Percentiles rank a stretch among this genome's conserved stretches.
Conservation (phyloP, 2,888 invertebrate species). For the Trileptium ribeirensis region DNA sequence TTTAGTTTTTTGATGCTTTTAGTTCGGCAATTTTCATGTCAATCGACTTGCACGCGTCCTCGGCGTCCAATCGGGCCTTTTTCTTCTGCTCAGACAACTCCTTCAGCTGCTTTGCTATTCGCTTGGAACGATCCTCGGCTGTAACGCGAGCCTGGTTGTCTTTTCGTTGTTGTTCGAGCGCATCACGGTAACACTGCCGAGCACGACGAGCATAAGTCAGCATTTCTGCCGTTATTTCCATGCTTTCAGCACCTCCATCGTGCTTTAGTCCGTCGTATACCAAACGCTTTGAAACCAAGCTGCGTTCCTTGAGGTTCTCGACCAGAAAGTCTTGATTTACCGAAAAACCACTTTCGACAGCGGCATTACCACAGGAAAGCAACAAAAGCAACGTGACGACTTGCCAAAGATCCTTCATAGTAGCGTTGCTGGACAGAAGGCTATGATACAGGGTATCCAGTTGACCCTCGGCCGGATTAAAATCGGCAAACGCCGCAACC, state of each 20-base stretch:
- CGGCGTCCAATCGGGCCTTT: too few relatives aligned
- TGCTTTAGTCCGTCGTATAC: background rate
- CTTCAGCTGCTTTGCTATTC: too few relatives aligned
- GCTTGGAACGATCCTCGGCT: too few relatives aligned
- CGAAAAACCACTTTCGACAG: constrained; percentile 37
- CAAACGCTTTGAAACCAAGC: constrained; percentile 34
- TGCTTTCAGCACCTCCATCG: background rate
- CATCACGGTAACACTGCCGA: background rate
- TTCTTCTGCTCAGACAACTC: too few relatives aligned
- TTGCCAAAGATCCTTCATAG: background rate
- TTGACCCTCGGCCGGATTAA: background rate
- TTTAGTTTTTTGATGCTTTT: too few relatives aligned
- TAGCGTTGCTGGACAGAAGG: background rate
- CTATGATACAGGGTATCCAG: background rate
- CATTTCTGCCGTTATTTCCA: background rate
- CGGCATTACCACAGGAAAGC: constrained; percentile 40
- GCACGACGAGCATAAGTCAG: background rate
- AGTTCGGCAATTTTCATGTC: too few relatives aligned
- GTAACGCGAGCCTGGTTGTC: too few relatives aligned
- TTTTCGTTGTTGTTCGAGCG: background rate
- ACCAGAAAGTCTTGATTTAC: constrained; percentile 36
- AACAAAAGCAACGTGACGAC: constrained; percentile 26
- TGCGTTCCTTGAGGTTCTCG: constrained; percentile 32
- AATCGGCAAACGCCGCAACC: background rate
- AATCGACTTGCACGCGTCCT: too few relatives aligned